Base-by-base conservation (phyloP, 2,888 invertebrate species). In the Disparrhopalites patrizii region DNA sequence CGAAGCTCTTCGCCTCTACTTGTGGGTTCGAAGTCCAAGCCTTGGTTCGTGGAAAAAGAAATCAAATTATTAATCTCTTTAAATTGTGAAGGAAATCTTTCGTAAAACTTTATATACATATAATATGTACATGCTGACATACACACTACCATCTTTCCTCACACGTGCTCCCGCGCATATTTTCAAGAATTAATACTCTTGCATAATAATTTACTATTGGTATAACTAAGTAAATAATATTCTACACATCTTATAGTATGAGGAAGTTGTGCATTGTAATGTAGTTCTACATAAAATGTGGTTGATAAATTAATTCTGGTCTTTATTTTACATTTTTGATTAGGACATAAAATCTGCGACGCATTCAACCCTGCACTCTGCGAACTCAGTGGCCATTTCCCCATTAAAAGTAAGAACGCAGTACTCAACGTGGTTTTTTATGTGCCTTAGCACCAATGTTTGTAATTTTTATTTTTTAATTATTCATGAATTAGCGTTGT, bases 361-460 rank as follows among this genome's bases (percentile, higher is more conserved):
- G 81, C 80, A 1, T 85, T 88, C 65, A 85, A 87, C 81, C 83
- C 89, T 13, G 92, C 89, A n/a, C 83, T 86, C 30, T 86, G 86
- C 74, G 92, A 92, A 78, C 77, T 91, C 0, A 86, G 86, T 76
- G 91, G 92, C 3, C 90, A 88, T 80, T 81, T 91, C 64, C 83
- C 87, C 0, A 80, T 90, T 2, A 87, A 84, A 79, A 81, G 88
- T 88, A 79, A 82, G 81, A n/a, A n/a, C n/a, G n/a, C n/a, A n/a
- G n/a, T n/a, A n/a, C n/a, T n/a, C n/a, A n/a, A n/a, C n/a, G 50
- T 13, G 36, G 36, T 36, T 36, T 13, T 47, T 47, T n/a, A n/a
- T n/a, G n/a, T n/a, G n/a, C n/a, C n/a, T n/a, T n/a, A n/a, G n/a
- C n/a, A n/a, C n/a, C n/a, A 30, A 57, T 57, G n/a, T 55, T 18